Evolutionary conservation across 2,797 vertebrate species (phyloP), one percentile per base, ranked within the genome.

Genomic region (Sciaenops ocellatus): DNA sequence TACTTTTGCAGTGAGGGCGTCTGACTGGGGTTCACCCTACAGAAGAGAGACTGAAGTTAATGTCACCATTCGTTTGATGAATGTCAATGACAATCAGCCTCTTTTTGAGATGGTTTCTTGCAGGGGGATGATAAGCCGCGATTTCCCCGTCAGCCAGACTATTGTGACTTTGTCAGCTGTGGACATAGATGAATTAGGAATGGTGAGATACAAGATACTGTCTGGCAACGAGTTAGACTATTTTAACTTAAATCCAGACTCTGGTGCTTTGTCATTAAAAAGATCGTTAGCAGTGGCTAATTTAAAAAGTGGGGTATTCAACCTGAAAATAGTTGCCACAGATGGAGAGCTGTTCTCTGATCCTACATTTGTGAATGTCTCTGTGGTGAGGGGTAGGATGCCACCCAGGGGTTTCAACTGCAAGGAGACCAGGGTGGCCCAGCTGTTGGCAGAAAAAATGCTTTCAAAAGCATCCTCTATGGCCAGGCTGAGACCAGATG

Each of bases 1-100:
- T 77, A 94, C 86, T 5, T 96, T 99, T 55, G 91, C 95, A 22
- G 93, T 99, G 47, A 94, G 98, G 0, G 98, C 97, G 4, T 99
- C 98, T 1, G 98, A 99, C 78, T 99, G 98, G 97, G 98, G 98
- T 63, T 87, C 95, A 41, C 98, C 98, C 0, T 99, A 98, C 87
- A 96, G 98, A 73, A 93, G 97, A 76, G 98, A 99, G 85, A 97
- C 90, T 46, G 97, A 99, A 90, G 96, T 96, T 71, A 97, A 97
- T 64, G 95, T 98, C 59, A 98, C 97, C 0, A 78, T 99, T 24
- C 95, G 94, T 69, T 93, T 99, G 68, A 95, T 96, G 71, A 99
- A 99, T 79, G 89, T 98, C 74, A 99, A 99, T 65, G 98, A 99
- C 91, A 99, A 99, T 86, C 94, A 91, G 66, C 98, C 98, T 34